These are phyloP conservation scores for Brienomyrus brachyistius DNA, from an alignment of 2,113 vertebrate genomes.

Conservation along the genomic window DNA sequence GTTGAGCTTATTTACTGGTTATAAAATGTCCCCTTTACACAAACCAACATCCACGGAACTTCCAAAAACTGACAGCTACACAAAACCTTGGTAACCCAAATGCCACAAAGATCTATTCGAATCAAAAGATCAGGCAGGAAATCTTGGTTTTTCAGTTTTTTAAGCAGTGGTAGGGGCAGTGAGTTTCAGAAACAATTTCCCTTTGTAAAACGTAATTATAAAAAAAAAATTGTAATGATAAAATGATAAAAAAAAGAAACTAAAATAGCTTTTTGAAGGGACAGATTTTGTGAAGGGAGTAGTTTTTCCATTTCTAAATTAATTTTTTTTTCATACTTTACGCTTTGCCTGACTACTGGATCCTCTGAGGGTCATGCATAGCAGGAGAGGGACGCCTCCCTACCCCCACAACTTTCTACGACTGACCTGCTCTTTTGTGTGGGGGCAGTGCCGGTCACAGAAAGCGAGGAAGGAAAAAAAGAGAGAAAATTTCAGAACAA, in stretches of 20 bases:
- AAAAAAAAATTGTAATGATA: not conserved
- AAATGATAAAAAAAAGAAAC: not conserved
- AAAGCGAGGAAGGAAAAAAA: not conserved
- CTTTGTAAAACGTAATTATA: not conserved
- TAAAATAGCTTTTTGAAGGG: not conserved
- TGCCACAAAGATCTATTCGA: not conserved
- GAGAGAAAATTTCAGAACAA: slow-evolving; percentile 9
- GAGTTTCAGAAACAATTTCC: not conserved
- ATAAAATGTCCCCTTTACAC: not conserved
- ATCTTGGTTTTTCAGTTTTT: not conserved
- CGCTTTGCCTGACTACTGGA: not conserved
- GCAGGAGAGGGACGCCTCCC: not conserved
- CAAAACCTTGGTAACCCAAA: not conserved
- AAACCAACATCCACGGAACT: slow-evolving; percentile 14
- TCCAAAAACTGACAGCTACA: slow-evolving; percentile 1
- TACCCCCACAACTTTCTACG: slow-evolving; percentile 25
- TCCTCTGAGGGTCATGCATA: not conserved
- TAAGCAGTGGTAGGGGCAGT: not conserved
- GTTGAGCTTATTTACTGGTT: not conserved
- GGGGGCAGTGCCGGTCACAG: not conserved
- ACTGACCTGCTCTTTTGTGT: slow-evolving; percentile 46
- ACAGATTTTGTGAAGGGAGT: not conserved
- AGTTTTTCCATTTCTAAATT: not conserved
- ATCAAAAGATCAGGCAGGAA: not conserved
- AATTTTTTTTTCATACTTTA: not conserved